Evolutionary conservation across 2,888 invertebrate species (phyloP).

Genomic region (Cryptophagus acutangulus): DNA sequence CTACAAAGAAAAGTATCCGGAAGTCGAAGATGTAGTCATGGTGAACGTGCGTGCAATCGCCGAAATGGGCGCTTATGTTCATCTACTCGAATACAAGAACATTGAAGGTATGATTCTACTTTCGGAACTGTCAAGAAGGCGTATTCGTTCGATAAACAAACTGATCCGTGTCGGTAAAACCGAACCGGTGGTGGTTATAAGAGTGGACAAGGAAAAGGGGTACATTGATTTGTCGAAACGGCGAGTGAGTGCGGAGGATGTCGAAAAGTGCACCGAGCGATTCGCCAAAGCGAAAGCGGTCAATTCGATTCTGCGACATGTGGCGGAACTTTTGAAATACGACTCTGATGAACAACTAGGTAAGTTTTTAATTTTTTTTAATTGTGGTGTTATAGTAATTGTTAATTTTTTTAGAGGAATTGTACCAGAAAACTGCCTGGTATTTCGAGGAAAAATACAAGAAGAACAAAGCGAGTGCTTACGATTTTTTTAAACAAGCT

Average conservation of each 20-base stretch:
- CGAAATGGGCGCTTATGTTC: conserved; percentile 99
- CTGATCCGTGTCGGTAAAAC: conserved; percentile 97
- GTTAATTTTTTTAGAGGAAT: conserved; percentile 90
- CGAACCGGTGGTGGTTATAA: conserved; percentile 97
- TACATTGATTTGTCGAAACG: conserved; percentile 99
- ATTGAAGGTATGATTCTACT: conserved; percentile 99
- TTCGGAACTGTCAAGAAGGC: conserved; percentile 94
- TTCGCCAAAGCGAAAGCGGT: conserved; percentile 98
- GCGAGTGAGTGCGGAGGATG: conserved; percentile 96
- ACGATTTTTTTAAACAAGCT: conserved; percentile 98
- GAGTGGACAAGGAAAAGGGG: conserved; percentile 99
- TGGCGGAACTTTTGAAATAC: conserved; percentile 90
- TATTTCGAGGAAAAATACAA: conserved; percentile 95
- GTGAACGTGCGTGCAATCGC: conserved; percentile 97
- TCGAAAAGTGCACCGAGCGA: conserved; percentile 96
- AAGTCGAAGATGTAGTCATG: conserved; percentile 99
- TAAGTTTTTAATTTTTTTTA: too few relatives aligned
- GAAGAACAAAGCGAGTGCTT: conserved; percentile 89
- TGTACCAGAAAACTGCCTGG: conserved; percentile 97
- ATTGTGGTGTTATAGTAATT: too few relatives aligned
- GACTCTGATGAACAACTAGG: conserved; percentile 86
- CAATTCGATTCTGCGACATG: conserved; percentile 95
- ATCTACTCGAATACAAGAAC: conserved; percentile 95
- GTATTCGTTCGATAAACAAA: conserved; percentile 99
- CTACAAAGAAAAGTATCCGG: conserved; percentile 96